phyloP scores from a whole-genome alignment of 2,888 invertebrate genomes.

The Nomada ruficornis region DNA sequence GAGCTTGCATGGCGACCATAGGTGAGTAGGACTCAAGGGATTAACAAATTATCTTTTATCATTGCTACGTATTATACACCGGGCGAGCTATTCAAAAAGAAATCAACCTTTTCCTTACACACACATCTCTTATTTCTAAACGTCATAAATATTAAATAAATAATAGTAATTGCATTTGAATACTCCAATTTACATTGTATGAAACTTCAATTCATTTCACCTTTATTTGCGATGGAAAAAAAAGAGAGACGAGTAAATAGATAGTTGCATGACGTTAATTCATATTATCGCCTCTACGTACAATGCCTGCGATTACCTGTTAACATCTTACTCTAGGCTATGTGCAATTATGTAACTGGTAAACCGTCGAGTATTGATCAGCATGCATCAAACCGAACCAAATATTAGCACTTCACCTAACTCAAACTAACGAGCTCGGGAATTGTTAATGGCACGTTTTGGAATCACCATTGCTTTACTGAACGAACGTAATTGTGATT shows the following conservation, averaged over 20 bases:
- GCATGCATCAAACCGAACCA: background rate
- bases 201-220: background rate
- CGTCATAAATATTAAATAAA: background rate
- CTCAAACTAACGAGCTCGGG: background rate
- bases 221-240: background rate
- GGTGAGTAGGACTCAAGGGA: conserved; percentile 86
- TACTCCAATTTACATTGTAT: too few species aligned
- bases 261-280: conserved; percentile 3
- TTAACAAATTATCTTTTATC: conserved; percentile 21
- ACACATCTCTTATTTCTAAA: background rate
- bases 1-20: conserved; percentile 96
- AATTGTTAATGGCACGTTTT: background rate
- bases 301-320: background rate
- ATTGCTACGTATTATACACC: background rate
- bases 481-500: background rate
- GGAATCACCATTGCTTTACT: background rate
- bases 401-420: background rate
- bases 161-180: too few species aligned
- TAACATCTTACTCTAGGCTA: background rate
- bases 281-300: background rate
- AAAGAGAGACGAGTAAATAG: background rate
- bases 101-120: background rate
- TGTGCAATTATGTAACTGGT: background rate
- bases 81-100: background rate
- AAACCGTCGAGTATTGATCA: background rate